Conservation (phyloP, 2,888 invertebrate genomes). For the Limnephilus auricula region DNA sequence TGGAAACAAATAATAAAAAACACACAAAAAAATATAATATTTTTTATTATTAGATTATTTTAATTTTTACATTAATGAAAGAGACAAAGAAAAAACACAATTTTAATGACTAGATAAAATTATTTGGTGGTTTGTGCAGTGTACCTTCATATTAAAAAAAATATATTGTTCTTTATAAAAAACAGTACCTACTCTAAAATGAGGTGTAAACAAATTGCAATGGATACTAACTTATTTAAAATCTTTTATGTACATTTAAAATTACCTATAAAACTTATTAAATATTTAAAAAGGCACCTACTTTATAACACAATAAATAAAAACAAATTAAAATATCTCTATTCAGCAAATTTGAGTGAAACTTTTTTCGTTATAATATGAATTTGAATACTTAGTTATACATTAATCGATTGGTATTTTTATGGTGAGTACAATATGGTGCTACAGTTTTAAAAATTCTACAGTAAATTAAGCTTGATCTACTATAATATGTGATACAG, state of each 20-base stretch:
- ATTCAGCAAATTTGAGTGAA: not conserved
- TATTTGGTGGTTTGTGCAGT: conserved; percentile 41
- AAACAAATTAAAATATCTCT: not conserved
- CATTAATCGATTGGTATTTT: not conserved
- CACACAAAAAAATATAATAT: not conserved
- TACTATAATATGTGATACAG: not conserved
- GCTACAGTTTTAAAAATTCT: not conserved
- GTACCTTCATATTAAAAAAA: not conserved
- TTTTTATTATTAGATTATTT: not conserved
- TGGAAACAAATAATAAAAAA: not conserved
- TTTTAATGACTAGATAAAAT: conserved; percentile 45
- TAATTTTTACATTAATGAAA: conserved; percentile 9
- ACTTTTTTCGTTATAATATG: not conserved
- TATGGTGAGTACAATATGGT: not conserved
- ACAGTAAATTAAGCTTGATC: not conserved
- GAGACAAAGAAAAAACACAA: conserved; percentile 23
- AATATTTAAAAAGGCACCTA: no score
- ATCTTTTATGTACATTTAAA: not conserved
- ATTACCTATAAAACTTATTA: not conserved
- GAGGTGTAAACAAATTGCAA: not conserved
- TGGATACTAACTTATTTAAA: not conserved
- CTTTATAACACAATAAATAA: not conserved
- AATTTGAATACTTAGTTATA: not conserved
- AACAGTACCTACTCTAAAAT: not conserved
- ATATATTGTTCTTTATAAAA: not conserved